Percentiles rank a stretch among this genome's conserved stretches.
These are phyloP conservation scores for Tenebrosternarchus preto DNA, from an alignment of 2,113 vertebrate species.

Conservation along the genomic window DNA sequence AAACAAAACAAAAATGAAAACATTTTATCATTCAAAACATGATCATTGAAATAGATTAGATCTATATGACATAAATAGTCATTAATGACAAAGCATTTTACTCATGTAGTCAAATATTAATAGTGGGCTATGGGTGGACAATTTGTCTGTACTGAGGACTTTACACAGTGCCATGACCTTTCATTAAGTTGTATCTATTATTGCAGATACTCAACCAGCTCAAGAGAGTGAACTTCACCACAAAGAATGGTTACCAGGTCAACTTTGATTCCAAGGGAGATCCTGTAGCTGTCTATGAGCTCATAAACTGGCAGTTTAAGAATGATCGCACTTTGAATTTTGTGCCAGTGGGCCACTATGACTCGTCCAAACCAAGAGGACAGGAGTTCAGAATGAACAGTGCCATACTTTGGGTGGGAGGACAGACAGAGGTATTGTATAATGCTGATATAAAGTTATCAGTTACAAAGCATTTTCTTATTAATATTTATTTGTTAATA, in stretches of 20 bases:
- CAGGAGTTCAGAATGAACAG: conserved; percentile 59
- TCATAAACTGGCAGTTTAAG: conserved; percentile 69
- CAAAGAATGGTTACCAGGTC: conserved; percentile 63
- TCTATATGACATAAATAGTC: too few species aligned
- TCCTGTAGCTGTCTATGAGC: conserved; percentile 67
- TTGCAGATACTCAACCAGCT: conserved; percentile 61
- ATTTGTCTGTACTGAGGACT: background rate
- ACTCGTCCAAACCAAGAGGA: conserved; percentile 60
- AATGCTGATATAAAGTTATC: background rate
- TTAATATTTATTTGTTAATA: too few species aligned
- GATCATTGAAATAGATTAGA: background rate
- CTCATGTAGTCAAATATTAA: background rate
- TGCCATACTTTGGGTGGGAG: conserved; percentile 62
- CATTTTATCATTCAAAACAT: background rate
- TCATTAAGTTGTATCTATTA: background rate
- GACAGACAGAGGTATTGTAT: conserved; percentile 53
- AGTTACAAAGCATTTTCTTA: too few species aligned
- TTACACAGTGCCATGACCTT: background rate
- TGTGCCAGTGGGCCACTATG: conserved; percentile 65
- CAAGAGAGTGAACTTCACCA: conserved; percentile 63
- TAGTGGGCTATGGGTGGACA: background rate
- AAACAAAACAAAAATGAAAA: background rate
- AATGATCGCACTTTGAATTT: conserved; percentile 52
- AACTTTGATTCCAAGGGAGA: conserved; percentile 72
- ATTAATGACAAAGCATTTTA: background rate